Conservation (phyloP, 1,140 invertebrate species). For the Drosophila arizonae region DNA sequence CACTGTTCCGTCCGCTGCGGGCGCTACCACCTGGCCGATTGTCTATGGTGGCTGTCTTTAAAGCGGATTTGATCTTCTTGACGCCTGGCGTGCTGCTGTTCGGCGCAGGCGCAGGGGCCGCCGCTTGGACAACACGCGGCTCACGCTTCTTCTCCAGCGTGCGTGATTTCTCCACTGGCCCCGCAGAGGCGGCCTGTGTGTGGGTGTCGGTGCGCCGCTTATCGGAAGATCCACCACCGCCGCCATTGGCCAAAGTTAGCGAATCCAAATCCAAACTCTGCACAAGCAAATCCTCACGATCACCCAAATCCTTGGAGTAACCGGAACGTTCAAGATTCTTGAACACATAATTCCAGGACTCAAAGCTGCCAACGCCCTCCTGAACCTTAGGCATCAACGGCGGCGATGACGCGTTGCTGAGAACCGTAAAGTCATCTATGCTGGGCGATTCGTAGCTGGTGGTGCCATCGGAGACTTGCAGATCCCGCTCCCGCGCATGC, state of each 20-base stretch:
- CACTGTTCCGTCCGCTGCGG: conserved; percentile 23
- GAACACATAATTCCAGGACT: conserved; percentile 91
- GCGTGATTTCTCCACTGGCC: conserved; percentile 52
- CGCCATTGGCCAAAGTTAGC: conserved; percentile 61
- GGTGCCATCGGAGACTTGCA: conserved; percentile 55
- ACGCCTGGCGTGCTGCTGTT: conserved; percentile 58
- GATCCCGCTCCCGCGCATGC: conserved; percentile 50
- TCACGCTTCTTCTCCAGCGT: conserved; percentile 57
- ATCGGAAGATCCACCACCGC: conserved; percentile 34
- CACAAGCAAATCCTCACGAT: conserved; percentile 75
- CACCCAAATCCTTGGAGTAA: conserved; percentile 86
- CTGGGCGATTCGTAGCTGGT: conserved; percentile 82
- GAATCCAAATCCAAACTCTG: conserved; percentile 76
- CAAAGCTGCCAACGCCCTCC: conserved; percentile 86
- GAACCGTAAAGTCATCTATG: conserved; percentile 62
- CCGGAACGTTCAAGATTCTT: conserved; percentile 89
- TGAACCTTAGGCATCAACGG: conserved; percentile 75
- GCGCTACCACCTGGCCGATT: conserved; percentile 25
- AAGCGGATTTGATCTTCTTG: conserved; percentile 71
- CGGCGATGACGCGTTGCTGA: conserved; percentile 64
- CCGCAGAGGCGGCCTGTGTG: not conserved
- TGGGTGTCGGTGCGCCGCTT: conserved; percentile 54
- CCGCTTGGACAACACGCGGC: conserved; percentile 43
- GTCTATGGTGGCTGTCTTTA: conserved; percentile 65
- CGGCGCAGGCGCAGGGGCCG: conserved; percentile 27